Base-by-base conservation (phyloP, 1,140 invertebrate genomes). In the Holcopasites calliopsidis region DNA sequence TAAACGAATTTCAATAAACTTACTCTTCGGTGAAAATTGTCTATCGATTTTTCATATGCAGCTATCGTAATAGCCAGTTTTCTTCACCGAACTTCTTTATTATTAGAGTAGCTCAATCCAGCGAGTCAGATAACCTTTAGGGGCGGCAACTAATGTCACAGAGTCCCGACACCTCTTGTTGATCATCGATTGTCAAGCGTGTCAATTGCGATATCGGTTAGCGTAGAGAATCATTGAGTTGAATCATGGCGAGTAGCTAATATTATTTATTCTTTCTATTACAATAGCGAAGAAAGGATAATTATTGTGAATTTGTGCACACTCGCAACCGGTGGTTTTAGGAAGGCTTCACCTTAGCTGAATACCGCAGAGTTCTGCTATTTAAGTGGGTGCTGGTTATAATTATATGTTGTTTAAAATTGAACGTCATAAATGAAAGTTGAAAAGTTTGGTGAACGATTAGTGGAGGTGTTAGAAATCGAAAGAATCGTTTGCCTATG, bases 81-180 rank as follows among this genome's bases (percentile, higher is more conserved):
- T 11, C 18, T 35, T 40, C 2, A 50, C n/a, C 8, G 28, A 31
- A 28, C 31, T 52, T n/a, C 10, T 52, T 35, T n/a, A 49, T n/a
- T 35, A 26, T 33, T n/a, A 16, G 6, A n/a, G n/a, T n/a, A n/a
- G n/a, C n/a, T n/a, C n/a, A n/a, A n/a, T n/a, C n/a, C n/a, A 18
- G 3, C 21, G 16, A 44, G 23, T 42, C 55, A 26, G 23, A 47
- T 44, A 55, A 47, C 26, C 44, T 47, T 11, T 26, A 66, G 61
- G 50, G 62, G 60, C 62, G 62, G 62, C n/a, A 74, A 74, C 62
- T 66, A 74, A 74, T 66, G 71, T 55, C 38, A 55, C 21, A 52
- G 26, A 33, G 55, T 38, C 10, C 21, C 23, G 4, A 16, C 28
- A 44, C 18, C 38, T 66, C 61, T 55, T 61, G 50, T 55, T 66